phyloP scores from a whole-genome alignment of 2,113 vertebrate species.

The Rana temporaria region DNA sequence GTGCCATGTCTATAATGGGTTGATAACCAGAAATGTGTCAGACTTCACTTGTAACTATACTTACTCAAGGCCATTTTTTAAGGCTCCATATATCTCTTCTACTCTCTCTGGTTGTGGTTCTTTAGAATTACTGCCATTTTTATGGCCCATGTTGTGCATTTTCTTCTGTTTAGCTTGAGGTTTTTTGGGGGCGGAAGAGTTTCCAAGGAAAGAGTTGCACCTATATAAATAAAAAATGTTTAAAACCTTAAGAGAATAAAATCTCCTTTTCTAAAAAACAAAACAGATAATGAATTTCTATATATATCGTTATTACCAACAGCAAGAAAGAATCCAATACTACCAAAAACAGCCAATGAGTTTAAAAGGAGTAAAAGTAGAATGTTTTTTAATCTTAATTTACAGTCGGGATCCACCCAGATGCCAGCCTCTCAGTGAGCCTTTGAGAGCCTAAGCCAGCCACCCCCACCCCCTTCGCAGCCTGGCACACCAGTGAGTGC shows the following conservation, averaged over 20 bases:
- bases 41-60: conserved; percentile 59
- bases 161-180: conserved; percentile 94
- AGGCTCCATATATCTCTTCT: conserved; percentile 89
- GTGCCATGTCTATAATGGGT: no score
- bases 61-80: conserved; percentile 95
- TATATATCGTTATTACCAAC: not conserved
- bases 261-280: rapidly evolving
- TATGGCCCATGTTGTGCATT: conserved; percentile 88
- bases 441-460: no score
- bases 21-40: not conserved
- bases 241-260: not conserved
- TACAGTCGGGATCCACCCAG: no score
- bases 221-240: conserved; percentile 67
- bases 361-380: no score
- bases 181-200: conserved; percentile 89
- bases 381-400: no score
- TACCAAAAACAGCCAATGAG: no score
- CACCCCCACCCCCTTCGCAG: no score
- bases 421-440: no score
- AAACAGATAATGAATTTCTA: not conserved
- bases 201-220: conserved; percentile 98
- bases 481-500: no score
- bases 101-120: conserved; percentile 92
- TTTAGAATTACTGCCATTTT: conserved; percentile 83
- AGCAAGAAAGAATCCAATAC: not conserved